Base-by-base conservation (phyloP, 2,797 vertebrate genomes). In the Leuciscus waleckii region DNA sequence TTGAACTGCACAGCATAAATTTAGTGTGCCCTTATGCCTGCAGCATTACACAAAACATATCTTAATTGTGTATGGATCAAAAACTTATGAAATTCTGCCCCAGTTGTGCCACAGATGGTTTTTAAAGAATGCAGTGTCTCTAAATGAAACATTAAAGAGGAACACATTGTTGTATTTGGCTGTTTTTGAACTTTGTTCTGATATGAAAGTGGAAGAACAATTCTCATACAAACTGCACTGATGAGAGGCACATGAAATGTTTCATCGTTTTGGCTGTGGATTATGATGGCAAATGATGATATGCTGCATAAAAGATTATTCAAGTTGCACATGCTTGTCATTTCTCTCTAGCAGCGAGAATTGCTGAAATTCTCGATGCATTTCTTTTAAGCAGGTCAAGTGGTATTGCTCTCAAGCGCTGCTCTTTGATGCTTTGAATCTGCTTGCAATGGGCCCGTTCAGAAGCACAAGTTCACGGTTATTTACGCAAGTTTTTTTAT, bases 341-440 rank as follows among this genome's bases (percentile, higher is more conserved):
- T 46, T 82, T 61, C 70, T 49, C 19, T 75, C 41, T 49, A 71
- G 10, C 29, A 67, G 23, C 9, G 29, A 29, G 29, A 29, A 29
- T 29, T 29, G 29, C 29, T 29, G 29, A 29, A 29, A 29, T 29
- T 29, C 61, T 43, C 5, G 4, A 77, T 43, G 21, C 23, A 19
- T 70, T 84, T 84, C 7, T 58, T 69, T 51, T 70, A 75, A 75
- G 71, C 19, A 51, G 32, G 35, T 68, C 23, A 56, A 77, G 49
- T 23, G n/a, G 17, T 19, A 77, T 84, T 77, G 35, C 82, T 41
- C 41, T 83, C 21, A 83, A 83, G 67, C 2, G 56, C 61, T 76
- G 49, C 23, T 83, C 26, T 78, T 68, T 54, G 67, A 56, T 77
- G 74, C 37, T 83, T 67, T 76, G 41, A 49, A 84, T 76, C 49